Evolutionary conservation across 2,888 invertebrate genomes (phyloP), one percentile per base, ranked within the genome.

Genomic region (Papilio demoleus): DNA sequence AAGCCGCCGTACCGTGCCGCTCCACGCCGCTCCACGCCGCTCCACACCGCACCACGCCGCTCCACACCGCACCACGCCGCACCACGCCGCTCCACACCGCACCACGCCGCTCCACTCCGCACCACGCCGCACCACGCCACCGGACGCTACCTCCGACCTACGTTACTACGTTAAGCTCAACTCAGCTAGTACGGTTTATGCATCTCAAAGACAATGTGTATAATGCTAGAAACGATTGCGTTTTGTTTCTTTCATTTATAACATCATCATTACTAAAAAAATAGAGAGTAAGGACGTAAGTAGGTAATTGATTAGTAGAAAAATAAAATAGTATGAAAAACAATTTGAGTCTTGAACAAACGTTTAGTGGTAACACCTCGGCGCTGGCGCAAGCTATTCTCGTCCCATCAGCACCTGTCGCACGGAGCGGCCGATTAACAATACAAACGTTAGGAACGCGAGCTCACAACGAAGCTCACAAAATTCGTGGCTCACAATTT

Each of bases 21-120:
- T 4, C 31, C 31, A 31, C 31, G 31, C 31, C 31, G n/a, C n/a
- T n/a, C n/a, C n/a, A n/a, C n/a, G 40, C 40, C n/a, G 6, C 31
- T 4, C 31, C 31, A 31, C 17, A 17, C 42, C 42, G n/a, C n/a
- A n/a, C n/a, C n/a, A n/a, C n/a, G 40, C 40, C n/a, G 6, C 31
- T 4, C 31, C 31, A 31, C 31, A 6, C 31, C 31, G n/a, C n/a
- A n/a, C n/a, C n/a, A n/a, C 17, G 42, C 42, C 42, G n/a, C n/a
- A n/a, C n/a, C n/a, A n/a, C n/a, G 40, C 40, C n/a, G 6, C 31
- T 4, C 31, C 31, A 31, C 31, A 6, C 31, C 81, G 83, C 81
- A 76, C 81, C 77, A 83, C 83, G 80, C 81, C 72, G 73, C 50
- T 74, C 74, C 71, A 71, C 62, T 66, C 38, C 38, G 34, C 3